These are phyloP conservation scores for Magallana angulata DNA, from an alignment of 1,140 invertebrate species.

Conservation along the genomic window DNA sequence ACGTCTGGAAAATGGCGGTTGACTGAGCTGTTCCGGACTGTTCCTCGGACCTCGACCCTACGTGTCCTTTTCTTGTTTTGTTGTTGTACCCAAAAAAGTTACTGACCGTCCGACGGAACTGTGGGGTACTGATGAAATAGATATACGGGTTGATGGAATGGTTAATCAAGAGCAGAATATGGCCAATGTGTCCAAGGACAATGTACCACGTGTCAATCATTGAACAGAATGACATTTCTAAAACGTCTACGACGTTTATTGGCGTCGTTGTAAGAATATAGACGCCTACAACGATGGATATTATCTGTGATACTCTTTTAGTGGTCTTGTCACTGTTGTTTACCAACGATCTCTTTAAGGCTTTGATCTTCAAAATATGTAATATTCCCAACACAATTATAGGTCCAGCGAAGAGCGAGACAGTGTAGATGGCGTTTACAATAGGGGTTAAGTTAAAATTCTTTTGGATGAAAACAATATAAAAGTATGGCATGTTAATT, in stretches of 20 bases:
- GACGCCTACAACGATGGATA: slow-evolving; percentile 31
- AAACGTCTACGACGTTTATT: slow-evolving; percentile 35
- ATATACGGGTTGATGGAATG: slow-evolving; percentile 46
- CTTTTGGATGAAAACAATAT: slow-evolving; percentile 13
- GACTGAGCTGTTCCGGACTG: not conserved
- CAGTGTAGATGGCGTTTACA: slow-evolving; percentile 30
- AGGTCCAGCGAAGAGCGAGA: slow-evolving; percentile 22
- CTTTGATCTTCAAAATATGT: slow-evolving; percentile 39
- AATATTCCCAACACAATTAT: slow-evolving; percentile 17
- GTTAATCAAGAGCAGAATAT: slow-evolving; percentile 31
- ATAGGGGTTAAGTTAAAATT: not conserved
- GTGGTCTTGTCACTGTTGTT: slow-evolving; percentile 10
- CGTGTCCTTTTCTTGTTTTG: not conserved
- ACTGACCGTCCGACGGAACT: not conserved
- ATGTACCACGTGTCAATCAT: slow-evolving; percentile 39
- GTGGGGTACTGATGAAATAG: slow-evolving; percentile 42
- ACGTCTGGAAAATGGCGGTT: not conserved
- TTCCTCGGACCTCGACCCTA: not conserved
- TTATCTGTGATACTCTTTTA: slow-evolving; percentile 27
- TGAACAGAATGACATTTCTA: slow-evolving; percentile 13
- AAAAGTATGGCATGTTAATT: slow-evolving; percentile 7
- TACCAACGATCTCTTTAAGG: slow-evolving; percentile 25
- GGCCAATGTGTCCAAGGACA: slow-evolving; percentile 25
- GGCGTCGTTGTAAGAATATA: slow-evolving; percentile 44
- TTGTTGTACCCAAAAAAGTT: not conserved